Evolutionary conservation across 2,113 vertebrate species (phyloP).

Genomic region (Vireo altiloquus): DNA sequence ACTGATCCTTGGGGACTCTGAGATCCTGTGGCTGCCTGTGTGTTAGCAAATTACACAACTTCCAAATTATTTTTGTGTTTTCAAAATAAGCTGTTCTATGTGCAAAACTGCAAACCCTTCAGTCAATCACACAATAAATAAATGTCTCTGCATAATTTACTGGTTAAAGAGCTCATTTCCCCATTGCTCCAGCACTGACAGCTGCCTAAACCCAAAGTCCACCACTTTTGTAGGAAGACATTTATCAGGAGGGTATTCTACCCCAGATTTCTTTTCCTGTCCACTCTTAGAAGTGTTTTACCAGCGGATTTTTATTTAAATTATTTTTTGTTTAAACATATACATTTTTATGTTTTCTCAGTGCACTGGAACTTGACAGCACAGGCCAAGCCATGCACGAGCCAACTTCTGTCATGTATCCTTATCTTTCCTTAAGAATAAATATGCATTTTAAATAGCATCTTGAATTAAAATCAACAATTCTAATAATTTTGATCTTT

Average conservation of each 20-base stretch:
- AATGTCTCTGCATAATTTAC: not conserved
- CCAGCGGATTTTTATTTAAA: not conserved
- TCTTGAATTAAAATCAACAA: not conserved
- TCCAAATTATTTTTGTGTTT: not conserved
- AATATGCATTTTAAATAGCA: not conserved
- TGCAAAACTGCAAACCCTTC: not conserved
- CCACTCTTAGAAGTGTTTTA: not conserved
- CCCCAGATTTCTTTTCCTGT: not conserved
- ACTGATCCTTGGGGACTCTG: not conserved
- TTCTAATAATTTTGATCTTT: conserved; percentile 42
- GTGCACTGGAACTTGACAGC: not conserved
- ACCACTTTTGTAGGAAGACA: not conserved
- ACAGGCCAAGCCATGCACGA: not conserved
- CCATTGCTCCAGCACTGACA: not conserved
- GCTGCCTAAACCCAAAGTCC: not conserved
- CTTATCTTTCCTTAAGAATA: not conserved
- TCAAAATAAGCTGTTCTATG: not conserved
- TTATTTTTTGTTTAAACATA: not conserved
- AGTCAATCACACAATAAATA: not conserved
- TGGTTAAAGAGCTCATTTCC: not conserved
- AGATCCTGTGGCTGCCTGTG: not conserved
- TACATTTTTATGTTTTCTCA: not conserved
- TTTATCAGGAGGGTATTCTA: not conserved
- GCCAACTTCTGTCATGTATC: not conserved
- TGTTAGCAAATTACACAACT: not conserved